phyloP scores from a whole-genome alignment of 2,797 vertebrate species.

The Euthynnus affinis region DNA sequence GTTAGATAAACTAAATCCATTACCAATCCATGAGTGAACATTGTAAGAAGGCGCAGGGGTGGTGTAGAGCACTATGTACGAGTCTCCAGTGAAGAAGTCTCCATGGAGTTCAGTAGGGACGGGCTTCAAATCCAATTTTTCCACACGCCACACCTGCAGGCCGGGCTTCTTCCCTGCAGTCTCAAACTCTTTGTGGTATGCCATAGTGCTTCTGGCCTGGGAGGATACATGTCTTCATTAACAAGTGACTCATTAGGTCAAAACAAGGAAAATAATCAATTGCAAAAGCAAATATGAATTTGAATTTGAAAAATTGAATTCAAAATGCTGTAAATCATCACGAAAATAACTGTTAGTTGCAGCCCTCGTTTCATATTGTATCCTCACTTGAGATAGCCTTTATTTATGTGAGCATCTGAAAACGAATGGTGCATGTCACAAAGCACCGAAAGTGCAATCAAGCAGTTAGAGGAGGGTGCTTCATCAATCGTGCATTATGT shows the following conservation, averaged over 20 bases:
- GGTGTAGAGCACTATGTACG: conserved; percentile 92
- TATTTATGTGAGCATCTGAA: neutral
- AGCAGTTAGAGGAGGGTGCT: neutral
- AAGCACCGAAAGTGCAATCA: neutral
- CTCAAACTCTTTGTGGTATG: conserved; percentile 88
- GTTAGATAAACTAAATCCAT: conserved; percentile 35
- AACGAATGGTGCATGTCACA: neutral
- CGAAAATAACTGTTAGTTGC: neutral
- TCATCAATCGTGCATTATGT: neutral
- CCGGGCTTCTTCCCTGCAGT: conserved; percentile 91
- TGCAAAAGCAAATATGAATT: too few relatives aligned
- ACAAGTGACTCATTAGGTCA: neutral
- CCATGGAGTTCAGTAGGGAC: conserved; percentile 87
- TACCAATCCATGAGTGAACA: conserved; percentile 94
- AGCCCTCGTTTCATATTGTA: neutral
- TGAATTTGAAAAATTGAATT: too few relatives aligned
- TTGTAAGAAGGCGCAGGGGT: conserved; percentile 83
- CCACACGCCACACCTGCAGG: conserved; percentile 95
- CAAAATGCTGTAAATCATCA: too few relatives aligned
- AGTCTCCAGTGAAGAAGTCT: conserved; percentile 92
- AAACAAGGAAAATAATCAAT: neutral
- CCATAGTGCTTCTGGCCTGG: conserved; percentile 77
- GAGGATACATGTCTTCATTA: conserved; percentile 1
- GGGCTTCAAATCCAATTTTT: conserved; percentile 90
- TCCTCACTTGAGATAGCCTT: neutral